Evolutionary conservation across 64 coral and sea anemone species (phyloP), one percentile per base, ranked within the genome.

Genomic region (Platygyra sinensis): DNA sequence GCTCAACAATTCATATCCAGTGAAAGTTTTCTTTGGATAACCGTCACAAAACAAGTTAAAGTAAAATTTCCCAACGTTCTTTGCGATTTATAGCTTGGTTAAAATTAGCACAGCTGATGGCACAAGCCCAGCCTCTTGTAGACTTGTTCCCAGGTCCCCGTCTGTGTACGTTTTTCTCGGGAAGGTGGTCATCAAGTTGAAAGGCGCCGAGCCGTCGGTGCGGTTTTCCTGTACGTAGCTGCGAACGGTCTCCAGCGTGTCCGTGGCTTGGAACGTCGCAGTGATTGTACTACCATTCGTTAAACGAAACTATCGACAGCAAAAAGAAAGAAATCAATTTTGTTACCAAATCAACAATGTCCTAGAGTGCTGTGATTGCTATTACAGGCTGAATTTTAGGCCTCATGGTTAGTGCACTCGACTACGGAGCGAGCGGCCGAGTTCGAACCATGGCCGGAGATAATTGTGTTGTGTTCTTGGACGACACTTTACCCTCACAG

Each of bases 21-120:
- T 46, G 2, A 46, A 46, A 46, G 42, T 46, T 46, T 6, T 46
- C 42, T 46, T 46, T 46, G 3, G 3, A 46, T 46, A 57, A 57
- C 54, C 54, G 54, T 57, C 15, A 2, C 11, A 57, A 16, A 14
- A 14, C 54, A 10, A 57, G 10, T 14, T 10, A 57, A 57, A 57
- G 15, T 16, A 12, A 16, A 57, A 57, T 57, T 0, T 57, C 7
- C 10, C 11, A 57, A 3, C 10, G 54, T 57, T 57, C 54, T 2
- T 57, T 77, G 13, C 32, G 0, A 20, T 30, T 87, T 59, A 96
- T 60, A 78, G 39, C 80, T 96, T 99, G 63, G 91, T 96, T 33
- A 99, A 72, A 59, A 99, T 96, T 28, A 99, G 76, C 8, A 99
- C 97, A 10, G 97, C 91, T 2, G 97, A 99, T 3, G 97, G 97